Evolutionary conservation across 2,888 invertebrate species (phyloP), one percentile per base, ranked within the genome.

Genomic region (Caenorhabditis sp.): DNA sequence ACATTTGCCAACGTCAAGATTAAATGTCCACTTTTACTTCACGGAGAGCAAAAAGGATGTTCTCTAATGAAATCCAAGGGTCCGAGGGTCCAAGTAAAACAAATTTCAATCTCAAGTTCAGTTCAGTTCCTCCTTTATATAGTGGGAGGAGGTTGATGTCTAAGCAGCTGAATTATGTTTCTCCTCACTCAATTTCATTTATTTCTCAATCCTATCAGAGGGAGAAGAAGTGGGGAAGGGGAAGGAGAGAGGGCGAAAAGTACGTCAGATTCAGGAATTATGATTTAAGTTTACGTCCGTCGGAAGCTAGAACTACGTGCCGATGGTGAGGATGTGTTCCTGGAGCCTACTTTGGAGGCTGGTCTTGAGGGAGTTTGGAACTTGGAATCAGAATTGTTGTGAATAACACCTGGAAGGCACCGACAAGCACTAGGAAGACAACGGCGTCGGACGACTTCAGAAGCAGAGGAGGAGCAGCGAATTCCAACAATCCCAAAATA

Each of bases 391-490:
- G n/a, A n/a, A 53, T 71, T 71, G 71, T 71, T 71, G 55, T 71
- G 62, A 71, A 71, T 62, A 71, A 62, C 71, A 62, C 62, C 51
- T 56, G 28, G 61, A 55, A 62, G 71, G 53, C 71, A 71, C 62
- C 62, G 62, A 71, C 71, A 71, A 71, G 71, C 62, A 62, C 71
- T n/a, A n/a, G n/a, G n/a, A n/a, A n/a, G n/a, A n/a, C n/a, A n/a
- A n/a, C n/a, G n/a, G n/a, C n/a, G n/a, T n/a, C n/a, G n/a, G n/a
- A n/a, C n/a, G n/a, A n/a, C 70, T 50, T 40, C 40, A 5, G 13
- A 40, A 15, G 8, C 40, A 15, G 15, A 40, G 15, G 6, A 35
- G 47, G 35, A 22, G 9, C 9, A 32, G 32, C 32, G 4, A 20
- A 55, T 56, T 68, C 56, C 40, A 9, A 15, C 13, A 4, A 6